Conservation (phyloP, 2,113 vertebrate genomes). For the Brachypteracias leptosomus region DNA sequence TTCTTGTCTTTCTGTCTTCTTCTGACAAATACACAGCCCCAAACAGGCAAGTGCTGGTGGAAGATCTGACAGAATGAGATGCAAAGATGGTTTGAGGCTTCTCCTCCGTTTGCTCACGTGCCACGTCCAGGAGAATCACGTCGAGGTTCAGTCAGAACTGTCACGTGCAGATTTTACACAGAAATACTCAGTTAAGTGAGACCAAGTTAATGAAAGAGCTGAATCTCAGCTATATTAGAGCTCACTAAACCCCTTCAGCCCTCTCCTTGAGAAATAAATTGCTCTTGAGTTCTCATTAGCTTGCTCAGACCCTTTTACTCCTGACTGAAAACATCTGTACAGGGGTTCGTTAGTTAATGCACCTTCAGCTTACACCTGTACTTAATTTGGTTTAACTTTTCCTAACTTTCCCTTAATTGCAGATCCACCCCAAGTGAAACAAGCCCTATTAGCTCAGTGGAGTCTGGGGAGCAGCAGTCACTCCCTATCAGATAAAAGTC, state of each 20-base stretch:
- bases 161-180: neutral
- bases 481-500: neutral
- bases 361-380: slow-evolving; percentile 11
- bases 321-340: neutral
- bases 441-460: neutral
- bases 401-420: neutral
- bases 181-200: neutral
- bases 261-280: slow-evolving; percentile 2
- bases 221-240: slow-evolving; percentile 11
- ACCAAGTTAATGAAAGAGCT: neutral
- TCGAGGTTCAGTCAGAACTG: neutral
- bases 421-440: neutral
- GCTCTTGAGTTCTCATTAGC: slow-evolving; percentile 11
- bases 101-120: neutral
- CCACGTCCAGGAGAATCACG: neutral
- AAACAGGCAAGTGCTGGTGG: neutral
- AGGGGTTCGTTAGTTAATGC: neutral
- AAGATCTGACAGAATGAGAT: neutral
- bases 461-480: neutral
- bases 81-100: neutral
- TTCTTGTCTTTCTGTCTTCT: neutral
- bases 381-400: slow-evolving; percentile 10
- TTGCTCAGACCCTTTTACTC: slow-evolving; percentile 20
- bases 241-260: neutral
- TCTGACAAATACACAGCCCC: neutral